Evolutionary conservation across 2,113 vertebrate species (phyloP).

Genomic region (Oenanthe oenanthe): DNA sequence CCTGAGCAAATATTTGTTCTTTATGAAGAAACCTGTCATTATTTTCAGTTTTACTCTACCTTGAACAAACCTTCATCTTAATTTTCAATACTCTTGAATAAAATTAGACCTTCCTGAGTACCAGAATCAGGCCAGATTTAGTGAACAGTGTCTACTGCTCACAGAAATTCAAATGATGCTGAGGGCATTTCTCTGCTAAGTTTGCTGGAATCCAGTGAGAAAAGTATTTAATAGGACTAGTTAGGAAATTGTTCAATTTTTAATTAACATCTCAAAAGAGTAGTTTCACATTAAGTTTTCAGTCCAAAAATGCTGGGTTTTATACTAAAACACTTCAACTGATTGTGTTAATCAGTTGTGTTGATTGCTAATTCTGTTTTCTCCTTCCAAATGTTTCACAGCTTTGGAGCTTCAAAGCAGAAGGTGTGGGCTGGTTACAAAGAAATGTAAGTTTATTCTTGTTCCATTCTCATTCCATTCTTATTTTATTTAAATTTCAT

Average conservation of each 20-base stretch:
- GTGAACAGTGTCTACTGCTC: neutral
- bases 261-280: neutral
- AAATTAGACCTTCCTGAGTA: neutral
- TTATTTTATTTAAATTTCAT: neutral
- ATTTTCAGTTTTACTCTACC: neutral
- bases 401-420: neutral
- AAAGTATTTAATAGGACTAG: neutral
- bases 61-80: neutral
- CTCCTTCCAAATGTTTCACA: neutral
- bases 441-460: neutral
- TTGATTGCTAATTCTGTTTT: neutral
- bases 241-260: neutral
- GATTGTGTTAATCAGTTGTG: neutral
- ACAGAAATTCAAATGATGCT: neutral
- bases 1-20: neutral
- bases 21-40: neutral
- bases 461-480: neutral
- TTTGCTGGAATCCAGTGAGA: neutral
- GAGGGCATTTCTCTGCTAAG: neutral
- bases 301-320: neutral
- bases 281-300: neutral
- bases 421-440: fast-evolving
- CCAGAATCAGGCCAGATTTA: neutral
- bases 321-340: neutral
- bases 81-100: neutral